phyloP scores from a whole-genome alignment of 2,888 invertebrate genomes.

The Sympetrum striolatum region DNA sequence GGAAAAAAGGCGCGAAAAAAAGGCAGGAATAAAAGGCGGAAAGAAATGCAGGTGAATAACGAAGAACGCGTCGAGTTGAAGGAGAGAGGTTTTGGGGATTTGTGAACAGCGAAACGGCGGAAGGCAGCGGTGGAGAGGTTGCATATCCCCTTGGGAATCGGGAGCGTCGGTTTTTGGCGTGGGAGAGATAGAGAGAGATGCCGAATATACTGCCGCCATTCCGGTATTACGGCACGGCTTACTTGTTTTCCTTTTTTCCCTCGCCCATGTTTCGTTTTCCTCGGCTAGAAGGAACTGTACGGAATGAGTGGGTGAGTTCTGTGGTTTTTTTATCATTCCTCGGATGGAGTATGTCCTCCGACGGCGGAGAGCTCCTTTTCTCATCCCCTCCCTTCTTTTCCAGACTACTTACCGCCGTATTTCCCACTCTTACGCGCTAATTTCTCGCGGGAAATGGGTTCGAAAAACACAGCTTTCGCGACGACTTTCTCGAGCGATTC shows the following conservation, averaged over 20 bases:
- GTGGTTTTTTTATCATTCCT: not conserved
- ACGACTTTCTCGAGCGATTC: not conserved
- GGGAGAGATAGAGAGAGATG: not conserved
- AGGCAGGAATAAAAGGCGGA: not conserved
- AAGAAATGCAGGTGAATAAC: not conserved
- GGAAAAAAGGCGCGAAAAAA: not conserved
- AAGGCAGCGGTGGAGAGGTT: not conserved
- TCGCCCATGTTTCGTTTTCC: slow-evolving; percentile 1
- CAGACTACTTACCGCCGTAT: not conserved
- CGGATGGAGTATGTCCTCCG: not conserved
- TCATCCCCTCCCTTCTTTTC: not conserved
- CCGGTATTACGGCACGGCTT: slow-evolving; percentile 5
- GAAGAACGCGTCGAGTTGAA: not conserved
- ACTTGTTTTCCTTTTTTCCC: not conserved
- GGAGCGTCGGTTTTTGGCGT: not conserved
- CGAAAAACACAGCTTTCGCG: slow-evolving; percentile 9
- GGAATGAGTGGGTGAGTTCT: slow-evolving; percentile 4
- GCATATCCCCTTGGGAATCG: not conserved
- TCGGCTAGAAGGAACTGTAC: not conserved
- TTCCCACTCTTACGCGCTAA: slow-evolving; percentile 3
- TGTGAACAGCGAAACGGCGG: not conserved
- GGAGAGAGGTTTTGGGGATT: not conserved
- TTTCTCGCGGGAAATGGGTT: slow-evolving; percentile 26
- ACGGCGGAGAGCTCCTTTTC: not conserved
- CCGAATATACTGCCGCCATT: not conserved